phyloP scores from a whole-genome alignment of 23 tunicate species.

The Trididemnum clinides region DNA sequence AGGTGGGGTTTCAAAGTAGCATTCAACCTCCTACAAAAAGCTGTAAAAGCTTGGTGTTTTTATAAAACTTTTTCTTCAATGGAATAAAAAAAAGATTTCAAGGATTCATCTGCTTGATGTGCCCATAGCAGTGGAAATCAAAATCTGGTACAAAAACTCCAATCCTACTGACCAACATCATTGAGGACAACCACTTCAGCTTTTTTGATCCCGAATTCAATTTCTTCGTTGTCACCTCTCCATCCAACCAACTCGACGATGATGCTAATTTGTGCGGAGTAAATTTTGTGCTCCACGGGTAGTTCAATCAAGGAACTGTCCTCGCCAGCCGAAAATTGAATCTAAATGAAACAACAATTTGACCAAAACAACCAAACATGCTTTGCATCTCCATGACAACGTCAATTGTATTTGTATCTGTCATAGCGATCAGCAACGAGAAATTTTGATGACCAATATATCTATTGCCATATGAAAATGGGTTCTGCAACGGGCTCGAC shows the following conservation, averaged over 20 bases:
- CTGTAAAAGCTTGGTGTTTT: too few relatives aligned
- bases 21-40: too few relatives aligned
- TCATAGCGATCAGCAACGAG: too few relatives aligned
- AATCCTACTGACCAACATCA: conserved; percentile 82
- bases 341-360: conserved; percentile 16
- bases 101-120: too few relatives aligned
- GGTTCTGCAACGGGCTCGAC: too few relatives aligned
- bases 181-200: conserved; percentile 86
- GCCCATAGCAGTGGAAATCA: too few relatives aligned
- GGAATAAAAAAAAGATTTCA: too few relatives aligned
- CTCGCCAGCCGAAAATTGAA: conserved; percentile 70
- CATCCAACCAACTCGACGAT: conserved; percentile 46
- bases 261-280: conserved; percentile 47
- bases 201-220: conserved; percentile 61
- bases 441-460: too few relatives aligned
- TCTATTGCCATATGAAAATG: too few relatives aligned
- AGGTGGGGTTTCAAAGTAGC: too few relatives aligned
- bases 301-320: conserved; percentile 57
- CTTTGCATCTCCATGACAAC: not conserved
- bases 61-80: too few relatives aligned
- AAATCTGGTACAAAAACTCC: too few relatives aligned
- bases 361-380: conserved; percentile 31
- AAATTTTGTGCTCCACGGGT: conserved; percentile 11
- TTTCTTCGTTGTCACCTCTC: conserved; percentile 41
- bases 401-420: not conserved